Evolutionary conservation across 1,140 invertebrate species (phyloP).

Genomic region (Parapsyche elsis): DNA sequence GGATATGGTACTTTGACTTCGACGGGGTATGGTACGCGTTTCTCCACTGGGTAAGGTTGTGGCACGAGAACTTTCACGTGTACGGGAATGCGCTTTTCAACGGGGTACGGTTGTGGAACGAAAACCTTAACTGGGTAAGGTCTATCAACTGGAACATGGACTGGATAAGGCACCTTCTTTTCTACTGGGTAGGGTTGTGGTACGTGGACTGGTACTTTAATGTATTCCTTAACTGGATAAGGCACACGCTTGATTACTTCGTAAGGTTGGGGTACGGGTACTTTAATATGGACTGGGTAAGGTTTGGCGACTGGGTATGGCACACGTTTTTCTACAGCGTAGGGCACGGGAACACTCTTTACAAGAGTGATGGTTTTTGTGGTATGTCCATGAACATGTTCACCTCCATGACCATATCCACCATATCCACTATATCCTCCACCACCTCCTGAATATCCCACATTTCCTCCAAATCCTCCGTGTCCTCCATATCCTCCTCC

Average conservation of each 20-base stretch:
- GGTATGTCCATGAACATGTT: not conserved
- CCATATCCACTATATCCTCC: not conserved
- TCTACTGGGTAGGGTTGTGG: slow-evolving; percentile 71
- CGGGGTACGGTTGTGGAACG: slow-evolving; percentile 75
- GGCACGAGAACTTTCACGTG: slow-evolving; percentile 73
- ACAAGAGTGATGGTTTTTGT: slow-evolving; percentile 78
- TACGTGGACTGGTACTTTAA: slow-evolving; percentile 73
- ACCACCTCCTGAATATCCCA: not conserved
- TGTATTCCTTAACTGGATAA: slow-evolving; percentile 71
- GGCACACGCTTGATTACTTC: slow-evolving; percentile 72
- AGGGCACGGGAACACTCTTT: slow-evolving; percentile 75
- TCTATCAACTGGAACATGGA: slow-evolving; percentile 74
- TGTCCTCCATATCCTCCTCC: not conserved
- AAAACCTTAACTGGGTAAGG: slow-evolving; percentile 74
- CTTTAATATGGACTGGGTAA: slow-evolving; percentile 72
- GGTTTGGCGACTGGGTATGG: slow-evolving; percentile 74
- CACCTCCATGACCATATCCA: slow-evolving; percentile 8
- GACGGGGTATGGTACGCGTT: slow-evolving; percentile 71
- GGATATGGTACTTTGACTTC: slow-evolving; percentile 71
- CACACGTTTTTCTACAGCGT: slow-evolving; percentile 73
- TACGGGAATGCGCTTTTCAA: slow-evolving; percentile 74
- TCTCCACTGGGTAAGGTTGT: slow-evolving; percentile 74
- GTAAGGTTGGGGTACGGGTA: slow-evolving; percentile 73
- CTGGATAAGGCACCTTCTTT: slow-evolving; percentile 73
- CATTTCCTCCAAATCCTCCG: slow-evolving; percentile 58